Percentiles rank a stretch among this genome's conserved stretches.
These are phyloP conservation scores for Drosophila fungiperda DNA, from an alignment of 2,888 invertebrate species.

Conservation along the genomic window DNA sequence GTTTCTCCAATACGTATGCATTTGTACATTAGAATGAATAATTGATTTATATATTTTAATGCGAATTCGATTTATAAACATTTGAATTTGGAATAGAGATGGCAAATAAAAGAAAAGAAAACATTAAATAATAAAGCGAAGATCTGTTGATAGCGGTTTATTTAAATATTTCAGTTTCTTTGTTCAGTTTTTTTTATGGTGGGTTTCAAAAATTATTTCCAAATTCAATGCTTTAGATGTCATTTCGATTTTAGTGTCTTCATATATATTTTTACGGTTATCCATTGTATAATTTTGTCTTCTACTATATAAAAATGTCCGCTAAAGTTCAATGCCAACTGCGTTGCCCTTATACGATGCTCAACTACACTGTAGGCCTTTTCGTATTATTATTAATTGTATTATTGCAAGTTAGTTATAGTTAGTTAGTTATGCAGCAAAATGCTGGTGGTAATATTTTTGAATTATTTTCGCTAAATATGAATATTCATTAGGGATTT, in stretches of 20 bases:
- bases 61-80: slow-evolving; percentile 19
- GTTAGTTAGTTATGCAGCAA: slow-evolving; percentile 67
- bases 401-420: slow-evolving; percentile 66
- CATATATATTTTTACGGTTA: slow-evolving; percentile 19
- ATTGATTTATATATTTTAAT: slow-evolving; percentile 33
- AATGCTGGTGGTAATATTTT: slow-evolving; percentile 75
- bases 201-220: slow-evolving; percentile 70
- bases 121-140: slow-evolving; percentile 16
- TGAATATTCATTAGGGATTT: slow-evolving; percentile 64
- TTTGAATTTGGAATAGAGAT: slow-evolving; percentile 38
- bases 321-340: slow-evolving; percentile 38
- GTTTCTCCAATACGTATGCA: slow-evolving; percentile 41
- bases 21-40: slow-evolving; percentile 53
- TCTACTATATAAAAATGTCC: slow-evolving; percentile 38
- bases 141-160: slow-evolving; percentile 13
- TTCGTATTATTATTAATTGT: slow-evolving; percentile 42
- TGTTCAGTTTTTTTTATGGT: slow-evolving; percentile 50
- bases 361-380: slow-evolving; percentile 55
- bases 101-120: slow-evolving; percentile 14
- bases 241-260: slow-evolving; percentile 28
- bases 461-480: slow-evolving; percentile 66
- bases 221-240: slow-evolving; percentile 52
- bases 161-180: slow-evolving; percentile 26
- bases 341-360: slow-evolving; percentile 21
- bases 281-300: slow-evolving; percentile 25